Conservation (phyloP, 2,888 invertebrate genomes). For the Spodoptera littoralis region DNA sequence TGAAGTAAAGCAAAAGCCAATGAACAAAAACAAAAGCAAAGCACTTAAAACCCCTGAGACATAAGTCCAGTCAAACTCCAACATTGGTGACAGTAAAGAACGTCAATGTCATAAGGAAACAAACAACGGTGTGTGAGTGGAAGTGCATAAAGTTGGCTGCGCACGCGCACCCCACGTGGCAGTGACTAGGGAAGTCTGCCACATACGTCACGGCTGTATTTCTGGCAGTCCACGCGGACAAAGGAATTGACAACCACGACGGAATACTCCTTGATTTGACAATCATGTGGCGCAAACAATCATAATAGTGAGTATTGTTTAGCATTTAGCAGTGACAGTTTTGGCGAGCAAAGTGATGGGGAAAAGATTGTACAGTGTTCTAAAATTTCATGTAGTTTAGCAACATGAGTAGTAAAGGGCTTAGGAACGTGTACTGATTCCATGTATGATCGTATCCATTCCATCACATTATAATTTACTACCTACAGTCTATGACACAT, state of each 20-base stretch:
- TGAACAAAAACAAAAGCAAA: no score
- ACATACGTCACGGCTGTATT: conserved; percentile 44
- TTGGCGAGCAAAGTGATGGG: no score
- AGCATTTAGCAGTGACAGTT: not conserved
- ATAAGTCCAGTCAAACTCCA: conserved; percentile 16
- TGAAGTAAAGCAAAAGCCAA: no score
- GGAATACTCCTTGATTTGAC: conserved; percentile 1
- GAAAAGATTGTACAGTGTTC: no score
- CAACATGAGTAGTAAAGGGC: no score
- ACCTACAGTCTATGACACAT: no score
- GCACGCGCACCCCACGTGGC: conserved; percentile 45
- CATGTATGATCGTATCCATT: no score
- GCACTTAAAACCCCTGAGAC: conserved; percentile 2
- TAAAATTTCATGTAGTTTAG: no score
- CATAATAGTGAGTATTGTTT: conserved; percentile 11
- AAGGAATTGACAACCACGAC: conserved; percentile 28
- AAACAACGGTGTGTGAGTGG: conserved; percentile 30
- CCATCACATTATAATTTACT: no score
- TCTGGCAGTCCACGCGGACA: conserved; percentile 41
- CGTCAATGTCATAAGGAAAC: conserved; percentile 21
- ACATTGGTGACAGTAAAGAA: conserved; percentile 10
- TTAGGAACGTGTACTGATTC: no score
- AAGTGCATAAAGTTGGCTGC: conserved; percentile 16
- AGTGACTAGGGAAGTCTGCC: conserved; percentile 44
- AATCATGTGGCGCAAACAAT: conserved; percentile 19